Evolutionary conservation across 2,797 vertebrate species (phyloP), one percentile per base, ranked within the genome.

Genomic region (Lagodon rhomboides): DNA sequence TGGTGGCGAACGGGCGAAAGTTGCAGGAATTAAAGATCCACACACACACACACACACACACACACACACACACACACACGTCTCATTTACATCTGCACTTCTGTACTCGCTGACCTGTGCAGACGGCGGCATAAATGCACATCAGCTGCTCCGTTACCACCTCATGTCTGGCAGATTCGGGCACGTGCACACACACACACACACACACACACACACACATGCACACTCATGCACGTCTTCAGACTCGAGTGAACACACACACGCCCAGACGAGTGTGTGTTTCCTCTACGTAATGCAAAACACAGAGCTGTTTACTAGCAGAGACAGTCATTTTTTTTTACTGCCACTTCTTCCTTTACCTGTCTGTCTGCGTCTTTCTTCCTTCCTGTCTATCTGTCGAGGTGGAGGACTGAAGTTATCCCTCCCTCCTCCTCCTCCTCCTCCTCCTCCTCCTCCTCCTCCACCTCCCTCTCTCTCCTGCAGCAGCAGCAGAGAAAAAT

Each of bases 401-500:
- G 80, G 73, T 78, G 68, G 77, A 83, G 77, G 80, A 82, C 78
- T 89, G 81, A 87, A 88, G 84, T 82, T 86, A 80, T 79, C 81
- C 77, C 75, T 72, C 80, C 70, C 69, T 77, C 72, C 55, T 59
- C 79, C 50, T 65, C 71, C n/a, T n/a, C n/a, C n/a, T n/a, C n/a
- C n/a, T n/a, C n/a, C n/a, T 60, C 23, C 70, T 25, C 50, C 27
- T 27, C 27, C 27, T 27, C 27, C 27, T 27, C 72, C 55, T 58
- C 79, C 49, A 67, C 62, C 79, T 75, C 54, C 54, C 66, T 63
- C 60, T 85, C 84, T 83, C 79, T 89, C 70, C 79, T 77, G 67
- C 84, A 85, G 85, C 73, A 83, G 87, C 73, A 84, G 87, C 77
- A 20, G 77, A 85, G 87, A 82, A 94, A 95, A 95, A 94, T 94